A percentile compares a stretch with the other conserved stretches of the same genome.
Evolutionary conservation across 2,113 vertebrate genomes (phyloP).

Genomic region (Rattus rattus): DNA sequence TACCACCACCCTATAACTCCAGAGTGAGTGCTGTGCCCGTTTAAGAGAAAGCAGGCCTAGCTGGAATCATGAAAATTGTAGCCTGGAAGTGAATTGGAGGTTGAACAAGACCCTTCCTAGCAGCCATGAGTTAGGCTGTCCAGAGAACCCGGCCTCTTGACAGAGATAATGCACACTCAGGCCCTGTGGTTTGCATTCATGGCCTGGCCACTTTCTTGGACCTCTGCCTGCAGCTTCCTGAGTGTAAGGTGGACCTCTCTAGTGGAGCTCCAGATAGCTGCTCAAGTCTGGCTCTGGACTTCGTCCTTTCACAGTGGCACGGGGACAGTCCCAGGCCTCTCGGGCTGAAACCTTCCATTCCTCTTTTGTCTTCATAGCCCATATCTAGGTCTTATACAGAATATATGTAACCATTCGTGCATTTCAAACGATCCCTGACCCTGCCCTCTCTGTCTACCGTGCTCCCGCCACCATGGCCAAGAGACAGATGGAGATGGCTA

Average conservation of each 20-base stretch:
- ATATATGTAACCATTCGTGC: not conserved
- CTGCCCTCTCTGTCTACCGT: not conserved
- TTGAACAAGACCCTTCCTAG: not conserved
- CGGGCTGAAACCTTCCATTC: not conserved
- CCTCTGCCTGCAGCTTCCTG: not conserved
- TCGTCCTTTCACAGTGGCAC: not conserved
- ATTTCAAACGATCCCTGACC: not conserved
- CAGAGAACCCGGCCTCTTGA: not conserved
- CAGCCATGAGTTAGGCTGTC: not conserved
- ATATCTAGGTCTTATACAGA: not conserved
- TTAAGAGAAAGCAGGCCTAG: not conserved
- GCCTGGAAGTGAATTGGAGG: not conserved
- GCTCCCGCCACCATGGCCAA: not conserved
- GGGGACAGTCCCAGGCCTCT: not conserved
- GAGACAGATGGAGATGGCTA: no score
- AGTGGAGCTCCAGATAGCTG: not conserved
- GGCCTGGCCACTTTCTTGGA: not conserved
- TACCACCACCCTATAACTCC: no score
- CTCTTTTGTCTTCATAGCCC: not conserved
- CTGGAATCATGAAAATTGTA: not conserved
- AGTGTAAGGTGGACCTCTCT: not conserved
- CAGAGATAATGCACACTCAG: not conserved
- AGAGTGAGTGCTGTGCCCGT: not conserved
- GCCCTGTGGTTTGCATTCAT: not conserved
- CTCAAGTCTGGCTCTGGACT: not conserved